A percentile compares a stretch with the other conserved stretches of the same genome.
These are phyloP conservation scores for Antigone vipio DNA, from an alignment of 2,113 vertebrate species.

Conservation along the genomic window DNA sequence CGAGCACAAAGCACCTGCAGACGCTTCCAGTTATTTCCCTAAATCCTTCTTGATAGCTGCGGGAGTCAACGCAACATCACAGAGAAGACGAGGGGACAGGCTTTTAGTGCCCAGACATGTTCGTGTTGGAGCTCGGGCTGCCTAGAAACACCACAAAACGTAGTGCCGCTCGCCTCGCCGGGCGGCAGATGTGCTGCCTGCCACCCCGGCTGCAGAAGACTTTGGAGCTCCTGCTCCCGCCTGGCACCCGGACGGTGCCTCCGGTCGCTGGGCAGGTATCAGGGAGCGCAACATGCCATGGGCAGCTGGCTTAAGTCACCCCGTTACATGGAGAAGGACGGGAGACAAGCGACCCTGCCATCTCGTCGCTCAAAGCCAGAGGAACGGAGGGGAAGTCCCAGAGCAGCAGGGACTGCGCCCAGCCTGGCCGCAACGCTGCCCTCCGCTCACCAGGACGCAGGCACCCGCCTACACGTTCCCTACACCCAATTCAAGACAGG, in stretches of 20 bases:
- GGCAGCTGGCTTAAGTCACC: not conserved
- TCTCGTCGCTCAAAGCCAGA: not conserved
- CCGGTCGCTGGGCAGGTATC: not conserved
- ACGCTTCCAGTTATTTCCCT: not conserved
- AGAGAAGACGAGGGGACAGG: not conserved
- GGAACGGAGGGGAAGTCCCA: not conserved
- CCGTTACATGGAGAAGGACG: fast-evolving
- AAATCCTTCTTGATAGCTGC: fast-evolving
- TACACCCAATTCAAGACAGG: not conserved
- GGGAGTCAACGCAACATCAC: not conserved
- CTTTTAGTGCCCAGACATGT: not conserved
- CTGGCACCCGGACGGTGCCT: not conserved
- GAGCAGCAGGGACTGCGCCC: not conserved
- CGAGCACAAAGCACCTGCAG: not conserved
- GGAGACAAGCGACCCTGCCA: not conserved
- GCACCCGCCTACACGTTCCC: fast-evolving
- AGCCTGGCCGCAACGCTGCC: not conserved
- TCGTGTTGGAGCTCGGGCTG: fast-evolving
- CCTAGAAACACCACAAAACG: not conserved
- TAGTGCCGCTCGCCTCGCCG: not conserved
- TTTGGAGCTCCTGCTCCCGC: not conserved
- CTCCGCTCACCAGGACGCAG: fast-evolving
- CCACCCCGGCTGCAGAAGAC: not conserved
- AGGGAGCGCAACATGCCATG: not conserved
- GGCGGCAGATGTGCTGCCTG: not conserved